Percentiles rank a stretch among this genome's conserved stretches.
phyloP scores from a whole-genome alignment of 2,888 invertebrate species.

The Cosmia trapezina region DNA sequence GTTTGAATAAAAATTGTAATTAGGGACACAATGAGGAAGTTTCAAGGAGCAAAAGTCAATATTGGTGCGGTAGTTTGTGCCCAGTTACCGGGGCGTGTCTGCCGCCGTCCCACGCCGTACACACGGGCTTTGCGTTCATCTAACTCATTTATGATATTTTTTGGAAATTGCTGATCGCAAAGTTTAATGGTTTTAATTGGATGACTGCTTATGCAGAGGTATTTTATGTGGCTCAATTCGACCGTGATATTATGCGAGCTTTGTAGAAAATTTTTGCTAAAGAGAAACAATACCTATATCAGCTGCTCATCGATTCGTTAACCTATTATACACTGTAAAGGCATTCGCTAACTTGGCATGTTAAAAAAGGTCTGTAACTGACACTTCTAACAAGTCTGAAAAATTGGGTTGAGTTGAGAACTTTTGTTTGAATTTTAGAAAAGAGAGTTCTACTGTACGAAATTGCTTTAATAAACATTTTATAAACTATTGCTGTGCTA shows the following conservation, averaged over 20 bases:
- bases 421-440: not conserved
- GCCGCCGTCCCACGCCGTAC: conserved; percentile 64
- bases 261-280: not conserved
- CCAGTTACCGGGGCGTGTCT: conserved; percentile 82
- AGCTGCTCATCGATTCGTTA: not conserved
- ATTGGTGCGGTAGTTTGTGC: conserved; percentile 84
- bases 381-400: conserved; percentile 1
- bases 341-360: not conserved
- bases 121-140: conserved; percentile 55
- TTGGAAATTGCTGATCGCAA: not conserved
- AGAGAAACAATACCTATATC: not conserved
- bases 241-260: not conserved
- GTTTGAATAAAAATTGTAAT: conserved; percentile 76
- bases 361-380: not conserved
- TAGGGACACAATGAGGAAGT: conserved; percentile 79
- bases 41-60: conserved; percentile 84
- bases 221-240: not conserved
- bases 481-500: no score
- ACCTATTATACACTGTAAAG: not conserved
- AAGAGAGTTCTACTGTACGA: not conserved
- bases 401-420: not conserved
- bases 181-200: not conserved
- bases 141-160: not conserved
- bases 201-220: not conserved
- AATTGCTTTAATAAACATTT: not conserved